Percentiles rank a stretch among this genome's conserved stretches.
These are phyloP conservation scores for Seladonia tumulorum DNA, from an alignment of 2,888 invertebrate species.

Conservation along the genomic window DNA sequence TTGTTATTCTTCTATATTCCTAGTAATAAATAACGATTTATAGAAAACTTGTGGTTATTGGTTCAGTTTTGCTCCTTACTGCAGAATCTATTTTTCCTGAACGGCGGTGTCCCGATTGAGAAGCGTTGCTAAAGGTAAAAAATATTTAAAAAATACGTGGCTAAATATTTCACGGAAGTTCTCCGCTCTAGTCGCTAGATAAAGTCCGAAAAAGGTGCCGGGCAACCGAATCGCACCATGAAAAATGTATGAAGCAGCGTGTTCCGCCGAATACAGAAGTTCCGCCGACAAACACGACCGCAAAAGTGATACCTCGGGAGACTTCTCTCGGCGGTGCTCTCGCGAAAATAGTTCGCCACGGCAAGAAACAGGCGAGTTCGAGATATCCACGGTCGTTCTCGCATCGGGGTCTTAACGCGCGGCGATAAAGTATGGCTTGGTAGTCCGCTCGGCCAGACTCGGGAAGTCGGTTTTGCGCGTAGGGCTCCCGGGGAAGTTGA, in stretches of 20 bases:
- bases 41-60: too few species aligned
- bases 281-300: background rate
- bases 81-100: too few species aligned
- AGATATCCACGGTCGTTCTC: background rate
- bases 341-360: background rate
- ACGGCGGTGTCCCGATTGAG: too few species aligned
- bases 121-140: background rate
- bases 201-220: background rate
- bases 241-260: background rate
- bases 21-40: too few species aligned
- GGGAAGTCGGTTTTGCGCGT: background rate
- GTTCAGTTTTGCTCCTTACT: too few species aligned
- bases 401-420: background rate
- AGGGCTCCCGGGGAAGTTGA: background rate
- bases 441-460: background rate
- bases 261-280: background rate
- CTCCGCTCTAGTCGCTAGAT: background rate
- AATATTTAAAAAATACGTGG: background rate
- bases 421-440: background rate
- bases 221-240: background rate
- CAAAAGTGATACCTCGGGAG: slow-evolving; percentile 1
- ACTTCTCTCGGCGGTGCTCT: background rate
- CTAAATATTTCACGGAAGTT: background rate
- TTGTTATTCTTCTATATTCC: too few species aligned
- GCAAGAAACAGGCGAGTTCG: background rate